phyloP scores from a whole-genome alignment of 30 jellyfish, hydroid and myxozoan genomes.

The Rhopilema esculentum region DNA sequence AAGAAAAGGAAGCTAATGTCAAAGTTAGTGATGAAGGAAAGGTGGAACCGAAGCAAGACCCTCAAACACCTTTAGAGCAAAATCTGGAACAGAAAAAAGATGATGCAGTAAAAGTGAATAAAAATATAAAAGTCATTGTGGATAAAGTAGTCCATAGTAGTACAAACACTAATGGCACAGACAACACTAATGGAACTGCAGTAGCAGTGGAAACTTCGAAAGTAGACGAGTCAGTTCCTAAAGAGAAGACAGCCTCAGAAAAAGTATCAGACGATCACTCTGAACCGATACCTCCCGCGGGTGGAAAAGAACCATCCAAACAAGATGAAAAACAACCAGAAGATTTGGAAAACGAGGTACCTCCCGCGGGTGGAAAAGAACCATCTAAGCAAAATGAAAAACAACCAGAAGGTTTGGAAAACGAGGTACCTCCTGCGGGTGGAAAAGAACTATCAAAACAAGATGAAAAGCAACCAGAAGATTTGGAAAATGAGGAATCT shows the following conservation, averaged over 20 bases:
- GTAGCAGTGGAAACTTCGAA: not conserved
- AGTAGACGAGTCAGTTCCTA: not conserved
- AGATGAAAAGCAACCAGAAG: not conserved
- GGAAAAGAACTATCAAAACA: slow-evolving; percentile 21
- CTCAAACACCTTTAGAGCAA: not conserved
- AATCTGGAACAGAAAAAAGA: not conserved
- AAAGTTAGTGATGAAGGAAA: not conserved
- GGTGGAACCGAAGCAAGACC: slow-evolving; percentile 5
- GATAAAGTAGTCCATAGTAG: slow-evolving; percentile 17
- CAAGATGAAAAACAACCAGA: not conserved
- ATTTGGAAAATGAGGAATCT: not conserved
- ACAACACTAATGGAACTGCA: not conserved
- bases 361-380: slow-evolving; percentile 55
- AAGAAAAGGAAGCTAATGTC: not conserved
- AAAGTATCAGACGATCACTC: not conserved
- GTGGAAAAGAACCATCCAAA: slow-evolving; percentile 26
- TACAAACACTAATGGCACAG: not conserved
- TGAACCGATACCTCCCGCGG: slow-evolving; percentile 52
- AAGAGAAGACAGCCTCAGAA: not conserved
- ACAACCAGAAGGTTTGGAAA: not conserved
- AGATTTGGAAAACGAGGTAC: not conserved
- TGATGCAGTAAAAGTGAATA: not conserved
- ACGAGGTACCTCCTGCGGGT: slow-evolving; percentile 44
- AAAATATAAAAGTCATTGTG: not conserved
- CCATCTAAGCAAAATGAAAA: not conserved